These are phyloP conservation scores for Hypsibius dujardini DNA, from an alignment of 1,140 invertebrate genomes.

Conservation along the genomic window DNA sequence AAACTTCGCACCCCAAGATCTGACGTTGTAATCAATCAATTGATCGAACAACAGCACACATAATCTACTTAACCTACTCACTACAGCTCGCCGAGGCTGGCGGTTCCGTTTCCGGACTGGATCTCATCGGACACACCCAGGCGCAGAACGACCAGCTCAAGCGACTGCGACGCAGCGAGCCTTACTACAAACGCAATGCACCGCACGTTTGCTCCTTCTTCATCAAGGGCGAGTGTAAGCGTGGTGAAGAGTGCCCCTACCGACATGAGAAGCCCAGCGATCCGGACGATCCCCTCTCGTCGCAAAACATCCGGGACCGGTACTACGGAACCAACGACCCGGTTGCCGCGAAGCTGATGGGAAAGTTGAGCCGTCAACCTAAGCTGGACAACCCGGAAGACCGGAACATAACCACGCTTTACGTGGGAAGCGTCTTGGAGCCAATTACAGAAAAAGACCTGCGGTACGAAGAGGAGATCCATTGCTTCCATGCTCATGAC, in stretches of 20 bases:
- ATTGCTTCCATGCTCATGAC: slow-evolving; percentile 16
- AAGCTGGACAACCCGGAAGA: slow-evolving; percentile 87
- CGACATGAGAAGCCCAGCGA: slow-evolving; percentile 97
- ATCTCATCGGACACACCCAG: slow-evolving; percentile 36
- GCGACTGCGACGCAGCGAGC: slow-evolving; percentile 83
- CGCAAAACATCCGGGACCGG: slow-evolving; percentile 96
- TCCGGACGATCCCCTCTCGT: slow-evolving; percentile 92
- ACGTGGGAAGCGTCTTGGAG: slow-evolving; percentile 77
- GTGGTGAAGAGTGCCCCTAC: slow-evolving; percentile 90
- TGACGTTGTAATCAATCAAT: too few relatives aligned
- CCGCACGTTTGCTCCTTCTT: slow-evolving; percentile 99
- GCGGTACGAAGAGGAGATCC: slow-evolving; percentile 34
- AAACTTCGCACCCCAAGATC: too few relatives aligned
- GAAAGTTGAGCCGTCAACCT: slow-evolving; percentile 73
- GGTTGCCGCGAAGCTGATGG: slow-evolving; percentile 91
- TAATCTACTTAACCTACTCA: too few relatives aligned
- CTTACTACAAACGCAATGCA: slow-evolving; percentile 94
- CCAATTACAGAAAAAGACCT: slow-evolving; percentile 74
- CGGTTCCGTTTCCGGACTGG: slow-evolving; percentile 35
- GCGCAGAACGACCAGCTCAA: slow-evolving; percentile 60
- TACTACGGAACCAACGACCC: slow-evolving; percentile 98
- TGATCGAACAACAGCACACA: too few relatives aligned
- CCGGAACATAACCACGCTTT: slow-evolving; percentile 83
- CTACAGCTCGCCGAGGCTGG: slow-evolving; percentile 35
- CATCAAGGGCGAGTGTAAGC: slow-evolving; percentile 96